Conservation (phyloP, 2,797 vertebrate genomes). For the Gymnocypris eckloni region DNA sequence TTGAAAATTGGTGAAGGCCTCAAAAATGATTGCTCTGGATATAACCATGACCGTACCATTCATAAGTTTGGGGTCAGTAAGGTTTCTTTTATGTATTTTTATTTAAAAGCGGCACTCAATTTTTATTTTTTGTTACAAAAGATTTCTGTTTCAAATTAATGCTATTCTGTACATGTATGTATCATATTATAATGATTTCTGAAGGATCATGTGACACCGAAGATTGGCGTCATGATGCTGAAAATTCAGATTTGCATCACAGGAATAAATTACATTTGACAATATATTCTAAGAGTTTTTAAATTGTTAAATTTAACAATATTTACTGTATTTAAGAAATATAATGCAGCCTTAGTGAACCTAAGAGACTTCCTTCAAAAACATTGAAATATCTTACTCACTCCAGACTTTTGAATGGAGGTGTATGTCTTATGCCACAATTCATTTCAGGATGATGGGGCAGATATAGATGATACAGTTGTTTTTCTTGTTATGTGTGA, state of each 20-base stretch:
- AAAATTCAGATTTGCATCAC: background rate
- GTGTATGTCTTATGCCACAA: background rate
- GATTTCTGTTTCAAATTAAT: background rate
- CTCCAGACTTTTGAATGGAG: background rate
- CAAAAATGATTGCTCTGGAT: background rate
- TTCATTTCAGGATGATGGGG: background rate
- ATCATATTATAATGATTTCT: background rate
- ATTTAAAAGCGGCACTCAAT: background rate
- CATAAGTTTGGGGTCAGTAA: too few relatives aligned
- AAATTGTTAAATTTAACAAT: background rate
- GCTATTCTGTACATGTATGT: background rate
- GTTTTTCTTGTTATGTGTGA: background rate
- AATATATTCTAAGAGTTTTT: background rate
- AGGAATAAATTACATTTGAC: background rate
- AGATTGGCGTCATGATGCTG: background rate
- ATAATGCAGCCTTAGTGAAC: background rate
- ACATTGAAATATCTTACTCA: background rate
- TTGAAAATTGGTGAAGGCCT: background rate
- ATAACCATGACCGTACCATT: too few relatives aligned
- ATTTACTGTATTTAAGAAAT: background rate
- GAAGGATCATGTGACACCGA: background rate
- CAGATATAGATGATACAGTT: background rate
- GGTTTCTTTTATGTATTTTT: too few relatives aligned
- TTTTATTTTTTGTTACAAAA: background rate
- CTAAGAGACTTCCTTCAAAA: background rate